Evolutionary conservation across 2,113 vertebrate genomes (phyloP).

Genomic region (Lanius ludovicianus): DNA sequence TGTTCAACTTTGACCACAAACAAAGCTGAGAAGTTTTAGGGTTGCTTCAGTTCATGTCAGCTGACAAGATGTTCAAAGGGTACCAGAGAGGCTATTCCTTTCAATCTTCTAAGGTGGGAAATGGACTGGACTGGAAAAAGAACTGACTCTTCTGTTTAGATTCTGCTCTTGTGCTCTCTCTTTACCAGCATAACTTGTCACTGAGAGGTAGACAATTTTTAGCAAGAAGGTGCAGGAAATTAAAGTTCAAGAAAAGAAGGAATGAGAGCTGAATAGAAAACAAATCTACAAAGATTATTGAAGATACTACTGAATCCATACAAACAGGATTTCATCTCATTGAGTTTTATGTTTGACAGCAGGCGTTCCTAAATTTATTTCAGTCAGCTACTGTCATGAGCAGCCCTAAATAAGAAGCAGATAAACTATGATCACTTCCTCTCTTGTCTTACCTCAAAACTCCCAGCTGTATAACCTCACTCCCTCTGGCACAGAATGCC

Average conservation of each 20-base stretch:
- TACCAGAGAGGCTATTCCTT: neutral
- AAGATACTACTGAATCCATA: neutral
- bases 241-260: neutral
- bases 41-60: neutral
- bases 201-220: neutral
- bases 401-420: neutral
- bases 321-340: neutral
- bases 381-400: neutral
- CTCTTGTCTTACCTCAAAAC: neutral
- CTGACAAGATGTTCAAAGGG: neutral
- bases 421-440: neutral
- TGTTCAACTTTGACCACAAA: neutral
- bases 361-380: neutral
- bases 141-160: neutral
- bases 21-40: neutral
- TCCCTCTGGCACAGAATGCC: neutral
- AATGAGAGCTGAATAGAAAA: conserved; percentile 9
- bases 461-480: neutral
- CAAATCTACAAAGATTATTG: neutral
- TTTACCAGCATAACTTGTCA: neutral
- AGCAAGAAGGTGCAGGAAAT: neutral
- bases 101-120: neutral
- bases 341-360: neutral
- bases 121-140: neutral
- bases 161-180: neutral